Conservation (phyloP, 2,888 invertebrate genomes). For the Platyscelio sp. region DNA sequence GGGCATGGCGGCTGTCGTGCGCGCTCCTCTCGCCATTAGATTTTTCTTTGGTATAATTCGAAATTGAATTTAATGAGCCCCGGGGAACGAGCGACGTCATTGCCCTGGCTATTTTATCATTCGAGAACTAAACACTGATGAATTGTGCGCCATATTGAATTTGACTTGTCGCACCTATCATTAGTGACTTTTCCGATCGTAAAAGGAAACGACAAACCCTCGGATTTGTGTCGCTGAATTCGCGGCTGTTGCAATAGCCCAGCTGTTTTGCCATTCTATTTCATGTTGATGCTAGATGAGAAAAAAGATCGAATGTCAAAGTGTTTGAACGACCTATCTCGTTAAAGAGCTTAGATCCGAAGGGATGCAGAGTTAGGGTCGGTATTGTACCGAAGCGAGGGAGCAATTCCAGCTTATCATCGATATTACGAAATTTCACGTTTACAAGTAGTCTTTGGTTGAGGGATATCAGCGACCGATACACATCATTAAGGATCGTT, state of each 20-base stretch:
- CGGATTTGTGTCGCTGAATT: too few relatives aligned
- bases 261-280: constrained; percentile 37
- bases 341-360: constrained; percentile 80
- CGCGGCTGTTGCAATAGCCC: too few relatives aligned
- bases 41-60: constrained; percentile 71
- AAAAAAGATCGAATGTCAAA: constrained; percentile 59
- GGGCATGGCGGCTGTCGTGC: constrained; percentile 69
- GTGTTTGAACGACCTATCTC: constrained; percentile 80
- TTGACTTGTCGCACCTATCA: constrained; percentile 41
- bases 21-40: constrained; percentile 66
- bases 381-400: constrained; percentile 80
- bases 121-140: constrained; percentile 58
- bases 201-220: constrained; percentile 39
- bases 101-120: constrained; percentile 51
- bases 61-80: constrained; percentile 72
- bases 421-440: constrained; percentile 80
- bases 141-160: constrained; percentile 55
- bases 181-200: constrained; percentile 33
- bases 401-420: constrained; percentile 81
- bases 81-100: constrained; percentile 57
- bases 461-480: constrained; percentile 51
- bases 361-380: constrained; percentile 74
- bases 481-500: constrained; percentile 61
- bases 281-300: constrained; percentile 11
- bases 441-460: constrained; percentile 70